Evolutionary conservation across 2,113 vertebrate species (phyloP).

Genomic region (Leucoraja erinaceus): DNA sequence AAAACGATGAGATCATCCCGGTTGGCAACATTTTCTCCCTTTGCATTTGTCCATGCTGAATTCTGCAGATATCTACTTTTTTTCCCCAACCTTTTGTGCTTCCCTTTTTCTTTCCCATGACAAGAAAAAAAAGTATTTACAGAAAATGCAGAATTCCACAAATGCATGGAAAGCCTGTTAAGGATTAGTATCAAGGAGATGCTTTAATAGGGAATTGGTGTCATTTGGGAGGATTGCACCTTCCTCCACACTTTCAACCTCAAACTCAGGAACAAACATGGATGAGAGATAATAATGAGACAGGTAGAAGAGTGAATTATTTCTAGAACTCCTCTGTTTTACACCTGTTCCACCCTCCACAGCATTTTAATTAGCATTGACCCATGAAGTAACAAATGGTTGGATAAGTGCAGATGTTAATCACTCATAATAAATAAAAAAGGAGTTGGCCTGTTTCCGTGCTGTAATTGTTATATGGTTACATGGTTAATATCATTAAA

Average conservation of each 20-base stretch:
- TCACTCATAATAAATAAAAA: not conserved
- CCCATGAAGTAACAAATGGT: not conserved
- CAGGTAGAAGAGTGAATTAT: not conserved
- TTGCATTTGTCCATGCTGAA: too few species aligned
- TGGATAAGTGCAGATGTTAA: not conserved
- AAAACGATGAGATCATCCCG: too few species aligned
- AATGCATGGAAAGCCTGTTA: too few species aligned
- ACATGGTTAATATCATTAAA: not conserved
- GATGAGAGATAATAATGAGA: not conserved
- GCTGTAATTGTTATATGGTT: too few species aligned
- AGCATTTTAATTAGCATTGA: not conserved
- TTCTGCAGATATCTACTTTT: too few species aligned
- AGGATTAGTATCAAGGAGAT: too few species aligned
- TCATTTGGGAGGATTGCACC: not conserved
- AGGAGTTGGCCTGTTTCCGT: too few species aligned
- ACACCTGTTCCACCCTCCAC: not conserved
- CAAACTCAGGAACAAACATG: not conserved
- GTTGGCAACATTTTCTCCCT: too few species aligned
- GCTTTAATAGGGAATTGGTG: not conserved
- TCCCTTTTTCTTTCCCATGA: too few species aligned
- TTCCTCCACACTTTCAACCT: not conserved
- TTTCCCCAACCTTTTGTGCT: too few species aligned
- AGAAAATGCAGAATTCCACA: too few species aligned
- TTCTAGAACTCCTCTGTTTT: not conserved
- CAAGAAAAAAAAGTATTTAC: too few species aligned